Conservation (phyloP, 1,140 invertebrate genomes). For the Notospermus geniculatus region DNA sequence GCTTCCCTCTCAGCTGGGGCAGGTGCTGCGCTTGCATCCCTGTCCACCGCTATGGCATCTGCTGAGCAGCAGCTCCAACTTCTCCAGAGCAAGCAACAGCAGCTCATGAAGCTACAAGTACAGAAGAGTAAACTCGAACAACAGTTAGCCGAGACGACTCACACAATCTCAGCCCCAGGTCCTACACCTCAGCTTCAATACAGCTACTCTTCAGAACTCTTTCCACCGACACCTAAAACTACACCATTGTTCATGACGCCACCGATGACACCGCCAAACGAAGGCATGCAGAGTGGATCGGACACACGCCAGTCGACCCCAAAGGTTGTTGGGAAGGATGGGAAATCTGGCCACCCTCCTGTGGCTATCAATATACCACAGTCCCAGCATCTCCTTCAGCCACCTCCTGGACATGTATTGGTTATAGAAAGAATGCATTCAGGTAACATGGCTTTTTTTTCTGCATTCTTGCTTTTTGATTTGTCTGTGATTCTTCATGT, state of each 20-base stretch:
- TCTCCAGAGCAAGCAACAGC: constrained; percentile 21
- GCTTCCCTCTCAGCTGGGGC: constrained; percentile 12
- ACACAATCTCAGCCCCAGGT: constrained; percentile 46
- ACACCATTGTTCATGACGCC: constrained; percentile 48
- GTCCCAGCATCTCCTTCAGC: constrained; percentile 71
- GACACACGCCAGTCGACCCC: constrained; percentile 22
- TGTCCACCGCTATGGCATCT: constrained; percentile 25
- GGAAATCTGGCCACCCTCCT: constrained; percentile 12
- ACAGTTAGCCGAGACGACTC: constrained; percentile 37
- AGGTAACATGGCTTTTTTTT: too few species aligned
- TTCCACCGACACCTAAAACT: constrained; percentile 45
- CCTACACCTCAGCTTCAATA: constrained; percentile 37
- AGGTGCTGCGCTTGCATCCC: constrained; percentile 13
- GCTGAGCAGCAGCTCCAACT: constrained; percentile 26
- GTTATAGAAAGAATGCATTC: constrained; percentile 93
- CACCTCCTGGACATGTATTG: constrained; percentile 74
- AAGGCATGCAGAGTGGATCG: constrained; percentile 12
- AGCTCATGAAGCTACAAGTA: constrained; percentile 28
- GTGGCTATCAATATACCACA: constrained; percentile 61
- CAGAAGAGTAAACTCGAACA: constrained; percentile 28
- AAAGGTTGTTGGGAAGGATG: constrained; percentile 18
- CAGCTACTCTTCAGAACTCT: constrained; percentile 19
- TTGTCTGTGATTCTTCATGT: neutral
- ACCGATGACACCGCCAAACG: constrained; percentile 46
- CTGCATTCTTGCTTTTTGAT: neutral